These are phyloP conservation scores for Larimichthys polyactis DNA, from an alignment of 2,113 vertebrate genomes.

Conservation along the genomic window DNA sequence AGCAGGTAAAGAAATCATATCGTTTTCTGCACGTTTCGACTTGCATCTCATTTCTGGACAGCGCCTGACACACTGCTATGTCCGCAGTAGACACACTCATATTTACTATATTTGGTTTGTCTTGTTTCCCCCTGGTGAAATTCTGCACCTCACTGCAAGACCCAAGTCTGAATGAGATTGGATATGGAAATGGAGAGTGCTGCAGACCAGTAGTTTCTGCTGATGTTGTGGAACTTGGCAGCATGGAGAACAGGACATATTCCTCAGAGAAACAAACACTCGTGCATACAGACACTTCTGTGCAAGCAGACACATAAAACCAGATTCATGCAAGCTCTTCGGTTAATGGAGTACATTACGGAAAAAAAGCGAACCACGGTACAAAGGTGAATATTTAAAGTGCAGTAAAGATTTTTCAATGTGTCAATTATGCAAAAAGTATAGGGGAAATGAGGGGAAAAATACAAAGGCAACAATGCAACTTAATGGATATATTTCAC, in stretches of 20 bases:
- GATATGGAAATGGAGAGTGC: slow-evolving; percentile 72
- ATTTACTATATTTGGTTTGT: slow-evolving; percentile 62
- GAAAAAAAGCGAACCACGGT: slow-evolving; percentile 1
- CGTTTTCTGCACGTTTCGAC: slow-evolving; percentile 39
- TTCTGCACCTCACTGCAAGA: slow-evolving; percentile 61
- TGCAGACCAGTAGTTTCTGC: slow-evolving; percentile 69
- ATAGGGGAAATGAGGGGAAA: neutral
- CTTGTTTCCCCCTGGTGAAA: slow-evolving; percentile 60
- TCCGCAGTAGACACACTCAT: slow-evolving; percentile 32
- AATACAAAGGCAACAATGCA: neutral
- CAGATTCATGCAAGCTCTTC: slow-evolving; percentile 5
- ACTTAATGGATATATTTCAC: neutral
- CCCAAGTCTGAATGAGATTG: slow-evolving; percentile 69
- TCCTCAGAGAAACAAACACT: slow-evolving; percentile 65
- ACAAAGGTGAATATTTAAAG: slow-evolving; percentile 7
- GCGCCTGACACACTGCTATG: slow-evolving; percentile 6
- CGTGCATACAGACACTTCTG: slow-evolving; percentile 14
- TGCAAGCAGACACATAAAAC: slow-evolving; percentile 35
- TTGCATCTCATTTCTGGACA: slow-evolving; percentile 27
- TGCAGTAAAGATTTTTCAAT: neutral
- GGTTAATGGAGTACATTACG: slow-evolving; percentile 13
- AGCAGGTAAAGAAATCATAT: slow-evolving; percentile 22
- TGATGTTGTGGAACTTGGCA: slow-evolving; percentile 69
- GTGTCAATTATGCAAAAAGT: neutral
- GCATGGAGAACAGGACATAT: slow-evolving; percentile 45